Evolutionary conservation across 2,888 invertebrate species (phyloP), one percentile per base, ranked within the genome.

Genomic region (Cactoblastis cactorum): DNA sequence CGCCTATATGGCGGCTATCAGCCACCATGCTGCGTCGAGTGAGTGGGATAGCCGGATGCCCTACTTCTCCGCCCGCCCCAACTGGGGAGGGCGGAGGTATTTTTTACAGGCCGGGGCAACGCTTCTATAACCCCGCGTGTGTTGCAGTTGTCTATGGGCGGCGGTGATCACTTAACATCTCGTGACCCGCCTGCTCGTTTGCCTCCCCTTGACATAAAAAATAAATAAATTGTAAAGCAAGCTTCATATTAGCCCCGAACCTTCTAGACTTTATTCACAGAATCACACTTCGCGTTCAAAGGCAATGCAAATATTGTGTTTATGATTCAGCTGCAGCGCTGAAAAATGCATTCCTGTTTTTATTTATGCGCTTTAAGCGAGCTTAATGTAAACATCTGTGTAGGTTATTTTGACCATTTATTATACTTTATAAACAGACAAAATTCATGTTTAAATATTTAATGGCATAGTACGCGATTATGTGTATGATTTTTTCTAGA

Each of bases 241-340:
- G 37, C 47, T 47, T 19, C 24, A 37, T 48, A 48, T 48, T 48
- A 48, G 47, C 47, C 15, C 17, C 9, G 37, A 24, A 38, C 28
- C 15, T 35, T 11, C 47, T 17, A 22, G 49, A 55, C 52, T 52
- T 52, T 52, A 52, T 53, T 49, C 50, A 24, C 17, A 48, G 28
- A 55, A 56, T 52, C 45, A 38, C 47, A 33, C 33, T 54, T 54
- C 52, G 53, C 52, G 56, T 53, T 60, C 58, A 63, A 57, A 55
- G 56, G 41, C 51, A 51, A 59, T 62, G 64, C 55, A 63, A 63
- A 63, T 17, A 43, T 15, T 41, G 38, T 41, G 11, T 43, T 43
- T 43, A 43, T 17, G 43, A 43, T 28, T 43, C 43, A 28, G 43
- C 28, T 43, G 43, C 28, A 22, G 28, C 15, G 12, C 32, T 43